Evolutionary conservation across 2,797 vertebrate species (phyloP).

Genomic region (Ibycter americanus): DNA sequence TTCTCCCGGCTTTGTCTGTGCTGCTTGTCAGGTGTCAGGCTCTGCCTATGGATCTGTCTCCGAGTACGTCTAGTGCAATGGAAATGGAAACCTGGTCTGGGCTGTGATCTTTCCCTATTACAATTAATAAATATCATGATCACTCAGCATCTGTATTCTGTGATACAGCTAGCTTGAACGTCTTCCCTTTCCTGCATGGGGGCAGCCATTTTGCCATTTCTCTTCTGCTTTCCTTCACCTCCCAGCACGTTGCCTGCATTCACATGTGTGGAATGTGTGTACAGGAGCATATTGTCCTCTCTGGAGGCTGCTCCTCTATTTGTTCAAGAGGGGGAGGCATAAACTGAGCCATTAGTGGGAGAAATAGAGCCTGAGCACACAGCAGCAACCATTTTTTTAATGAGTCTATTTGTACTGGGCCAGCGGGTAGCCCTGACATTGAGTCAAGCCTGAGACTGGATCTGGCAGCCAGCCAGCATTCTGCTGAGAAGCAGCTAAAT

Average conservation of each 20-base stretch:
- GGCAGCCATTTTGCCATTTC: neutral
- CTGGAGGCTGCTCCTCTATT: conserved; percentile 9
- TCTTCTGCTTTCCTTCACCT: neutral
- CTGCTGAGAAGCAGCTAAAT: conserved; percentile 57
- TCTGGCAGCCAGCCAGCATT: conserved; percentile 24
- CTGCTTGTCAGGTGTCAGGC: neutral
- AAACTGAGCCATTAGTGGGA: conserved; percentile 48
- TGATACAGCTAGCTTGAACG: neutral
- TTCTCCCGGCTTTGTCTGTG: neutral
- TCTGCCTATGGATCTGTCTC: neutral
- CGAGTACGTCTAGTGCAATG: neutral
- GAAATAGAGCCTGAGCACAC: conserved; percentile 51
- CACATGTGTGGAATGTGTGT: neutral
- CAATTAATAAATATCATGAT: neutral
- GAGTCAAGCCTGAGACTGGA: conserved; percentile 43
- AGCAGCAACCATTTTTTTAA: conserved; percentile 69
- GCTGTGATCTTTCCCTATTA: neutral
- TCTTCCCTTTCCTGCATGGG: neutral
- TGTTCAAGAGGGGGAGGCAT: conserved; percentile 38
- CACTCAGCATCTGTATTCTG: neutral
- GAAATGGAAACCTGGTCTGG: neutral
- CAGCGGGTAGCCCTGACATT: conserved; percentile 37
- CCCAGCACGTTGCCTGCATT: neutral
- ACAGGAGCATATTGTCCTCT: neutral
- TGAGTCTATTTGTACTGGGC: conserved; percentile 59